These are phyloP conservation scores for Desmodus rotundus DNA, from an alignment of 2,113 vertebrate species.

Conservation along the genomic window DNA sequence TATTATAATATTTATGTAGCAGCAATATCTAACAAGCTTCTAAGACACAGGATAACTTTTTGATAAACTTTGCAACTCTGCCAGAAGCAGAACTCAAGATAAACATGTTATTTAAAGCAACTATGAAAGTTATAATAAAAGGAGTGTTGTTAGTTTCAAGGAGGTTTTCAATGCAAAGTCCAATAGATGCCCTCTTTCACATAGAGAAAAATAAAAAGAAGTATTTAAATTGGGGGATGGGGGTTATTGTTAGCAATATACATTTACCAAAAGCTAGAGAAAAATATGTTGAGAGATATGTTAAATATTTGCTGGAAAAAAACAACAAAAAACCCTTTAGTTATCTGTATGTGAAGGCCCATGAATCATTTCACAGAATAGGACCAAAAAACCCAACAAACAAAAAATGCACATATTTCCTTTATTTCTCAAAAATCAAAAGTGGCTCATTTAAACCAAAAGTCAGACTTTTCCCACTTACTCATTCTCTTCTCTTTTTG, in stretches of 20 bases:
- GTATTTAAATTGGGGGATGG: neutral
- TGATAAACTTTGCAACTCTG: slow-evolving; percentile 7
- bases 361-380: neutral
- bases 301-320: neutral
- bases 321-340: neutral
- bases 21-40: slow-evolving; percentile 35
- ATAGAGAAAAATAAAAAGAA: neutral
- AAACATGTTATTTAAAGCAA: slow-evolving; percentile 40
- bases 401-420: neutral
- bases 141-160: neutral
- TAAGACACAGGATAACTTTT: neutral
- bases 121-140: slow-evolving; percentile 22
- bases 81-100: slow-evolving; percentile 40
- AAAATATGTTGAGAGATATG: neutral
- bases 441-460: neutral
- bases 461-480: neutral
- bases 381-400: neutral
- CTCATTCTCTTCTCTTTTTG: neutral
- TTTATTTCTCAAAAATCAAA: neutral
- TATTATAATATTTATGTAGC: slow-evolving; percentile 47
- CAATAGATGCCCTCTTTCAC: neutral
- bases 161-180: neutral
- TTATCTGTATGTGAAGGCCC: neutral
- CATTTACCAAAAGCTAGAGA: neutral
- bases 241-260: neutral